Conservation (phyloP, 1,140 invertebrate genomes). For the Thaumatotibia leucotreta region DNA sequence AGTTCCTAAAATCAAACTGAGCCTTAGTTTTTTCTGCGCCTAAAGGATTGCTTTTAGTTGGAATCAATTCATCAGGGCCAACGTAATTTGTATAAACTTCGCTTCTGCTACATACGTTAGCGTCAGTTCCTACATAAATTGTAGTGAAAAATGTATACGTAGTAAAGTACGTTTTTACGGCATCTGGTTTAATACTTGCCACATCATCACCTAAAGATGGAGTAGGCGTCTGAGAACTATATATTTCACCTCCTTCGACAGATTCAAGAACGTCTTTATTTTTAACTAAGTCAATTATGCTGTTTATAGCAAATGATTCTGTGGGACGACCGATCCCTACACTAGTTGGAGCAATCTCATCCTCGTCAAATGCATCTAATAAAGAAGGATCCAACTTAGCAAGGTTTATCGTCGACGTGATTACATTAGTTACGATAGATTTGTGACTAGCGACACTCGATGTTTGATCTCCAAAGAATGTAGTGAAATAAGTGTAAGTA, state of each 20-base stretch:
- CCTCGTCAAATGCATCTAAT: conserved; percentile 66
- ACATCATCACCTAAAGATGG: conserved; percentile 68
- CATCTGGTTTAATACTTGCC: conserved; percentile 69
- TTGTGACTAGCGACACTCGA: conserved; percentile 89
- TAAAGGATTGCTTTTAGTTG: conserved; percentile 75
- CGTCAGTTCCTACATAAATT: conserved; percentile 88
- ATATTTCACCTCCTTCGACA: conserved; percentile 60
- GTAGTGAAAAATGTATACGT: conserved; percentile 95
- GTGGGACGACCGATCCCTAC: conserved; percentile 72
- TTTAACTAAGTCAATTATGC: conserved; percentile 71
- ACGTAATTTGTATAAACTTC: conserved; percentile 88
- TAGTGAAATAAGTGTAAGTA: conserved; percentile 93
- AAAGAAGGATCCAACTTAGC: conserved; percentile 68
- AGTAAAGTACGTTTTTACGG: conserved; percentile 88
- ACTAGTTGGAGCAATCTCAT: conserved; percentile 74
- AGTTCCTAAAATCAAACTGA: conserved; percentile 74
- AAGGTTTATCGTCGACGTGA: conserved; percentile 85
- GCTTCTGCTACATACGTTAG: conserved; percentile 87
- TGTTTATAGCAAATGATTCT: conserved; percentile 64
- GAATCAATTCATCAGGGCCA: conserved; percentile 75
- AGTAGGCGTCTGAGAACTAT: conserved; percentile 77
- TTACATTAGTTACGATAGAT: conserved; percentile 88
- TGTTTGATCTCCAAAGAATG: conserved; percentile 89
- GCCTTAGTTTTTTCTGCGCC: conserved; percentile 60
- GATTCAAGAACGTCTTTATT: conserved; percentile 75